Evolutionary conservation across 2,797 vertebrate genomes (phyloP).

Genomic region (Rousettus madagascariensis): DNA sequence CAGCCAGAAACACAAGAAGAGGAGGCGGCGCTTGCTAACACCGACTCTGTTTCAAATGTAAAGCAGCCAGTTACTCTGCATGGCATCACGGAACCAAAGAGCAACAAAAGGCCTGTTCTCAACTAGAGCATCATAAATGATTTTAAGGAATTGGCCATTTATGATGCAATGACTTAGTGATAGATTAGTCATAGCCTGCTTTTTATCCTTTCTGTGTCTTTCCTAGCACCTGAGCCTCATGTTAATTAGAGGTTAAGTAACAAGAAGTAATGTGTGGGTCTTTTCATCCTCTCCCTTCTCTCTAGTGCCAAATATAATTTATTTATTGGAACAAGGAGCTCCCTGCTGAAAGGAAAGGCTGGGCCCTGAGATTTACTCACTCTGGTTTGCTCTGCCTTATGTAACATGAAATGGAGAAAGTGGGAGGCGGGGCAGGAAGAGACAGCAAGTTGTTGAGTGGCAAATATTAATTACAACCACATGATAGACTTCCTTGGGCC

Average conservation of each 20-base stretch:
- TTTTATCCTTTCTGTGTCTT: constrained; percentile 47
- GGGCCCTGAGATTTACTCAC: background rate
- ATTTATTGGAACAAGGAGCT: constrained; percentile 46
- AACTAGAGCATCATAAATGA: constrained; percentile 95
- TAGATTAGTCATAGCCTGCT: constrained; percentile 75
- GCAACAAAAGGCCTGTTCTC: constrained; percentile 94
- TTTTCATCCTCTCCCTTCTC: constrained; percentile 41
- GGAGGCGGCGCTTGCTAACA: background rate
- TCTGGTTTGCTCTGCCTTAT: constrained; percentile 32
- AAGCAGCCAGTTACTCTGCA: constrained; percentile 85
- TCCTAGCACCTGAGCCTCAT: constrained; percentile 38
- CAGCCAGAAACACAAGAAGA: constrained; percentile 52
- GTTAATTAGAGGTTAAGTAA: constrained; percentile 46
- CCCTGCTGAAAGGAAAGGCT: constrained; percentile 28
- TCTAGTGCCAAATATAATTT: constrained; percentile 41
- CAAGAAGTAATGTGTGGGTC: constrained; percentile 37
- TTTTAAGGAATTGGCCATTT: constrained; percentile 87
- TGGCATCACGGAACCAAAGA: constrained; percentile 85
- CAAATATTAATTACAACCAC: constrained; percentile 15
- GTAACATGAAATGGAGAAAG: constrained; percentile 28
- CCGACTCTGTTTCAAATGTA: constrained; percentile 77
- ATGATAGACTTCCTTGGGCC: constrained; percentile 3
- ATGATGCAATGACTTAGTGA: constrained; percentile 86
- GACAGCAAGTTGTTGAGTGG: background rate
- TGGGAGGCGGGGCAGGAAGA: background rate